Conservation (phyloP, 2,888 invertebrate genomes). For the Tricholauxania praeusta region DNA sequence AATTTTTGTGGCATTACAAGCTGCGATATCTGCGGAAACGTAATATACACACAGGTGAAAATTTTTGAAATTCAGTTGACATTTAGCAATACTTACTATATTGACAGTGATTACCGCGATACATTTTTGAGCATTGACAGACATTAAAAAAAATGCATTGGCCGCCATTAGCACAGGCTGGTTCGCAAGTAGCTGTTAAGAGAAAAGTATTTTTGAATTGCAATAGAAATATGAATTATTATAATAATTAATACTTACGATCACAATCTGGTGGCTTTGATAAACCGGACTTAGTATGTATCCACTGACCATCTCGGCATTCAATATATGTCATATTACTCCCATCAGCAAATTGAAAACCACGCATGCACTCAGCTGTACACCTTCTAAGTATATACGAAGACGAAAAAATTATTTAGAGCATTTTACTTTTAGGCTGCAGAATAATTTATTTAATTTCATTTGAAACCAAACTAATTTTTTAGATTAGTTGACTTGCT, state of each 20-base stretch:
- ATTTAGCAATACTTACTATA: constrained; percentile 53
- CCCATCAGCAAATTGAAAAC: constrained; percentile 81
- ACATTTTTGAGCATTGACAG: constrained; percentile 82
- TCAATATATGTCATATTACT: constrained; percentile 75
- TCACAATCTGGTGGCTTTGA: constrained; percentile 77
- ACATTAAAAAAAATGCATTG: constrained; percentile 81
- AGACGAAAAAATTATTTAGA: neutral
- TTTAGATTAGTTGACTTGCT: too few species aligned
- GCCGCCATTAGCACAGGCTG: constrained; percentile 84
- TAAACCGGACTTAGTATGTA: constrained; percentile 75
- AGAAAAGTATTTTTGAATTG: neutral
- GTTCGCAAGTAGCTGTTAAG: constrained; percentile 72
- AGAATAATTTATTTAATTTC: neutral
- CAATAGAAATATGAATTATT: too few species aligned
- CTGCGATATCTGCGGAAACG: constrained; percentile 70
- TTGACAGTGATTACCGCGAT: constrained; percentile 67
- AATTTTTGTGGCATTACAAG: constrained; percentile 69
- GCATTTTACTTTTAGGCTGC: neutral
- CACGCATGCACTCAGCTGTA: constrained; percentile 75
- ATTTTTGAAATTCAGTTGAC: constrained; percentile 66
- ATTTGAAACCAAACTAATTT: neutral
- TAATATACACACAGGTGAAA: neutral
- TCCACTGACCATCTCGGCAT: constrained; percentile 80
- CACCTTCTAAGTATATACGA: constrained; percentile 73
- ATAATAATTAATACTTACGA: constrained; percentile 69